Evolutionary conservation across 2,797 vertebrate species (phyloP), one percentile per base, ranked within the genome.

Genomic region (Pantherophis alleghaniensis): DNA sequence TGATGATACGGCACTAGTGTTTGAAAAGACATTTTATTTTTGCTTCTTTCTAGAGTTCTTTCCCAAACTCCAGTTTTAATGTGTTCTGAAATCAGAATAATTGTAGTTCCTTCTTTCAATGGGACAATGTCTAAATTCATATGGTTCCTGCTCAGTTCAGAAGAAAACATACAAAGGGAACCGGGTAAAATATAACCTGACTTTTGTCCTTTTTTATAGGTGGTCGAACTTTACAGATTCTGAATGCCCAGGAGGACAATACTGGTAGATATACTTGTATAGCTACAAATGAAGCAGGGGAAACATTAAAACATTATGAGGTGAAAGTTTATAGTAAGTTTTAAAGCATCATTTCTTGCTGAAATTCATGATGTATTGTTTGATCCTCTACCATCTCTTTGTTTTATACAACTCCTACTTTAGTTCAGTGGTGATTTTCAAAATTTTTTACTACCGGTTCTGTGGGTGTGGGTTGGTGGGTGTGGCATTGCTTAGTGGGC

Each of bases 201-300:
- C 37, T 42, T 42, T 83, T 42, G 14, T 53, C 5, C 32, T 96
- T 57, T 95, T 91, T 94, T 94, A 20, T 94, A 99, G 99, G 99
- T 92, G 99, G 99, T 0, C 97, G 98, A 60, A 99, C 98, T 0
- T 97, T 99, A 92, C 99, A 99, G 98, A 99, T 99, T 93, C 97
- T 99, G 56, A 99, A 97, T 55, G 98, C 99, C 0, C 98, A 98
- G 96, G 98, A 98, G 93, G 98, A 98, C 94, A 98, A 98, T 28
- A 96, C 98, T 94, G 99, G 99, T 69, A 98, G 98, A 94, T 99
- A 99, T 3, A 99, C 98, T 4, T 99, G 99, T 93, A 96, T 99
- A 89, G 99, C 99, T 93, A 98, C 98, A 1, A 99, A 99, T 14
- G 99, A 99, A 94, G 99, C 99, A 0, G 99, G 99, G 91, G 98